phyloP scores from a whole-genome alignment of 2,888 invertebrate genomes.

The Hydropsyche betteni region DNA sequence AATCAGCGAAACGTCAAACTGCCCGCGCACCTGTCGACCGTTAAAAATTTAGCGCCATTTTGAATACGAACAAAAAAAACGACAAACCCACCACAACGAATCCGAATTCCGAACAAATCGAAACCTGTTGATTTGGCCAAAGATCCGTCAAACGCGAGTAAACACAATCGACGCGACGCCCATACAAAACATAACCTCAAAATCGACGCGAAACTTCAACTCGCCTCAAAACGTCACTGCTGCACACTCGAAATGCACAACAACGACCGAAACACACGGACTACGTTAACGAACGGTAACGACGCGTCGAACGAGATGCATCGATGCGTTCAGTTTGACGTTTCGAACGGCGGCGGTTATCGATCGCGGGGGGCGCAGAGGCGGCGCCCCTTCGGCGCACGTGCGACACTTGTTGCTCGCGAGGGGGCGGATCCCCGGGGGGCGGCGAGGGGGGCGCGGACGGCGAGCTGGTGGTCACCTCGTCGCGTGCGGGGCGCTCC shows the following conservation, averaged over 20 bases:
- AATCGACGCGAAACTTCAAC: slow-evolving; percentile 54
- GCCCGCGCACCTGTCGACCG: slow-evolving; percentile 18
- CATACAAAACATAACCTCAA: slow-evolving; percentile 23
- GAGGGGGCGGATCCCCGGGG: slow-evolving; percentile 26
- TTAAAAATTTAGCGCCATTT: not conserved
- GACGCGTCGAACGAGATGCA: slow-evolving; percentile 57
- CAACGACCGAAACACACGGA: slow-evolving; percentile 55
- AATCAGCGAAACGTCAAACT: too few species aligned
- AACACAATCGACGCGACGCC: slow-evolving; percentile 2
- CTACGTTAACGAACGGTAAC: not conserved
- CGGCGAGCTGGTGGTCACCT: slow-evolving; percentile 51
- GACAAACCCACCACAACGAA: too few species aligned
- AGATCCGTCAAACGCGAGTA: not conserved
- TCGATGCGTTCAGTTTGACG: slow-evolving; percentile 12
- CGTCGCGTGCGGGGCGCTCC: too few species aligned
- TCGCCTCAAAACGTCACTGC: slow-evolving; percentile 42
- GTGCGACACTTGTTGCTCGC: slow-evolving; percentile 32
- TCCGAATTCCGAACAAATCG: too few species aligned
- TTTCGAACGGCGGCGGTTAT: slow-evolving; percentile 2
- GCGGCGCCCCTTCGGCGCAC: slow-evolving; percentile 37
- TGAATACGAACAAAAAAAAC: too few species aligned
- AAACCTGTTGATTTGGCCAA: too few species aligned
- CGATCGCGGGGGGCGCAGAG: slow-evolving; percentile 43
- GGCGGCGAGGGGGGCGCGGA: not conserved
- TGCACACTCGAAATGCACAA: not conserved